Base-by-base conservation (phyloP, 2,888 invertebrate genomes). In the Morpho deidamia region DNA sequence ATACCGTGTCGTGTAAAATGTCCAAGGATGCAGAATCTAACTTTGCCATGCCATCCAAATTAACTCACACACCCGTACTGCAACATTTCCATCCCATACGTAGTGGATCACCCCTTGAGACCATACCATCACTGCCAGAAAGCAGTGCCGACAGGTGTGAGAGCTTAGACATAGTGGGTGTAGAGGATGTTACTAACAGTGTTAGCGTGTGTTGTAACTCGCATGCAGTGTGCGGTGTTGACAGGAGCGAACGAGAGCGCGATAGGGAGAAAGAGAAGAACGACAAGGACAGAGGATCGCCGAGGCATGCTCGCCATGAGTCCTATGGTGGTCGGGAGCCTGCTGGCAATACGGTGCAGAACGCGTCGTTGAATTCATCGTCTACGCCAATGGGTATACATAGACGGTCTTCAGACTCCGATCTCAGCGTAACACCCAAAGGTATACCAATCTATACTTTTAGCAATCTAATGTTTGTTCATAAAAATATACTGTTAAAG, bases 401-500 rank as follows among this genome's bases (percentile, higher is more conserved):
- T 72, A 91, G 97, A 50, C 90, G 97, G 65, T 97, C 97, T 4
- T 97, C 97, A 2, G 98, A 98, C 81, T 97, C 98, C 0, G 98
- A 98, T 84, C 90, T 97, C 64, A 97, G 96, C 87, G 93, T 97
- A 46, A 96, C 97, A 9, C 97, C 97, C 5, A 97, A 97, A 95
- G 97, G 98, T 97, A 48, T 39, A 9, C 5, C 12, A 11, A 7
- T 44, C 2, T 39, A 23, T 10, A 8, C 8, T 11, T 7, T 38
- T 12, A 7, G 41, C 23, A n/a, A n/a, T n/a, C n/a, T n/a, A n/a
- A n/a, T n/a, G n/a, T n/a, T n/a, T n/a, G n/a, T n/a, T n/a, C n/a
- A n/a, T n/a, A n/a, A n/a, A n/a, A n/a, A n/a, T n/a, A n/a, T n/a
- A n/a, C n/a, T n/a, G n/a, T n/a, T n/a, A n/a, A n/a, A n/a, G n/a